Base-by-base conservation (phyloP, 2,797 vertebrate genomes). In the Garrulus glandarius region DNA sequence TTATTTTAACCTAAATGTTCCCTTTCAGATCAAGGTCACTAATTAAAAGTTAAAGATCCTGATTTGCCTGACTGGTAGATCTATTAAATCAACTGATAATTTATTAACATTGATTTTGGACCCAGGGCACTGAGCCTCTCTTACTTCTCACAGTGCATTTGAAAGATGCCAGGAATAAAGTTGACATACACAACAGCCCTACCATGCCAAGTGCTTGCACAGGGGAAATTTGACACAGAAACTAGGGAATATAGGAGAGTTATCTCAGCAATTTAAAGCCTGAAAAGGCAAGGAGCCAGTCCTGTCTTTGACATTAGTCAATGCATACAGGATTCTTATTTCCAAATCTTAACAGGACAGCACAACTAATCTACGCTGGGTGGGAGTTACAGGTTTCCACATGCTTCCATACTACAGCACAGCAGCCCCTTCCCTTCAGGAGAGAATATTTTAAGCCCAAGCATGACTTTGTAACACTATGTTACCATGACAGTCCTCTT, bases 21-120 rank as follows among this genome's bases (percentile, higher is more conserved):
- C 80, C n/a, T 59, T 88, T 59, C 11, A 2, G 44, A 84, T n/a
- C 41, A 64, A 93, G 93, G 77, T 91, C 86, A 76, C 60, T 89
- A 74, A 87, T 71, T 79, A 83, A 19, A 77, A 92, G 52, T 49
- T 74, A 71, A 93, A 95, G 79, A 94, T 64, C 75, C 53, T 7
- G 4, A 85, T 50, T 27, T 80, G 71, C 69, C 49, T 32, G 49
- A 56, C 86, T 79, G 37, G 56, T 52, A 63, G 70, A 79, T 82
- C 44, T 10, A 7, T 69, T 34, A 50, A 89, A 92, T 91, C 92
- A 70, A 87, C 19, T 70, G 74, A 90, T 67, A 87, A 87, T 91
- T 90, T 83, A 91, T 91, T 87, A 87, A 14, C 53, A 94, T 82
- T 1, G 60, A 89, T 83, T 94, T 80, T 52, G 64, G 46, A 74